Percentiles rank a stretch among this genome's conserved stretches.
phyloP scores from a whole-genome alignment of 2,797 vertebrate species.

The Carapus acus region DNA sequence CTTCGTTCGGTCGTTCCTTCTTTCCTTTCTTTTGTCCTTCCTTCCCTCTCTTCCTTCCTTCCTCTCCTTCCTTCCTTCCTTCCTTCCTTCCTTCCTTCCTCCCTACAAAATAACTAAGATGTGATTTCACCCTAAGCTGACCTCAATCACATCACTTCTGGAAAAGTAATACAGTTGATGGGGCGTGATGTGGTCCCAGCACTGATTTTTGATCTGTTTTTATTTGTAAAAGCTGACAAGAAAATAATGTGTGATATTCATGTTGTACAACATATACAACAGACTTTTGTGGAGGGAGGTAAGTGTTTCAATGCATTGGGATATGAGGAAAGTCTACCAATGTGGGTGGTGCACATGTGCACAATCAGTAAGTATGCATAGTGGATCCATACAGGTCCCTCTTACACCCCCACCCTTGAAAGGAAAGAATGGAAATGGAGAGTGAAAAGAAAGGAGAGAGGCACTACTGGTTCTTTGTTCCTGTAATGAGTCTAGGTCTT shows the following conservation, averaged over 20 bases:
- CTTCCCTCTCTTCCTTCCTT: slow-evolving; percentile 15
- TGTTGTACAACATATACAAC: too few relatives aligned
- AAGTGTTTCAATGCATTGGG: too few relatives aligned
- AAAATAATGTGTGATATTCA: not conserved
- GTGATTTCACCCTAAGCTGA: not conserved
- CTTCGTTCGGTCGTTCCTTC: too few relatives aligned
- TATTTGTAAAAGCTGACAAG: not conserved
- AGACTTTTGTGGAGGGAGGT: too few relatives aligned
- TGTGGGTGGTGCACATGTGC: too few relatives aligned
- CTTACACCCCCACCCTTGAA: slow-evolving; percentile 15
- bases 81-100: slow-evolving; percentile 14
- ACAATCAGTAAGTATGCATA: not conserved
- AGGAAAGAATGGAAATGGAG: slow-evolving; percentile 26
- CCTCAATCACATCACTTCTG: not conserved
- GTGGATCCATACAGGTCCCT: slow-evolving; percentile 9
- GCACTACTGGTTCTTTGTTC: slow-evolving; percentile 34
- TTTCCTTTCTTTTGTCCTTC: slow-evolving; percentile 14
- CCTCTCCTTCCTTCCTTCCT: slow-evolving; percentile 8
- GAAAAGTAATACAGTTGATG: not conserved
- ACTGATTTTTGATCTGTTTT: too few relatives aligned
- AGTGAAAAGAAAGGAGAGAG: slow-evolving; percentile 36
- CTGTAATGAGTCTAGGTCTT: slow-evolving; percentile 29
- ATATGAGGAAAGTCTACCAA: too few relatives aligned
- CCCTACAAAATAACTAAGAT: not conserved
- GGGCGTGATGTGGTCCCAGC: not conserved